These are phyloP conservation scores for Agrilus mali DNA, from an alignment of 2,888 invertebrate genomes.

Conservation along the genomic window DNA sequence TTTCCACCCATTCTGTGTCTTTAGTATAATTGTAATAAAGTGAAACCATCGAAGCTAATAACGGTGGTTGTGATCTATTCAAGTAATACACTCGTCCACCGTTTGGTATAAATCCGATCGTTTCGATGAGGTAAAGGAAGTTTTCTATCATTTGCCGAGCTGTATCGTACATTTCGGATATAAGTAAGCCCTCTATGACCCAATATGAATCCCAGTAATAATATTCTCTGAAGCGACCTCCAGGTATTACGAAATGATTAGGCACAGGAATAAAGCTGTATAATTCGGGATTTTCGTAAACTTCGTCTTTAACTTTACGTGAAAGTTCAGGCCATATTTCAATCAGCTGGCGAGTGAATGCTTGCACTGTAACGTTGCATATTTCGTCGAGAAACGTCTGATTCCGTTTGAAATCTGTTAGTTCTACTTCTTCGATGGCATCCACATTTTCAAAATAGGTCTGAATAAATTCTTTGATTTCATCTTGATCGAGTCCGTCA, in stretches of 20 bases:
- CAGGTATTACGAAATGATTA: slow-evolving; percentile 52
- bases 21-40: slow-evolving; percentile 53
- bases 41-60: slow-evolving; percentile 57
- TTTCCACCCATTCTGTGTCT: slow-evolving; percentile 48
- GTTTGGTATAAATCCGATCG: slow-evolving; percentile 63
- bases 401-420: slow-evolving; percentile 42
- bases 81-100: slow-evolving; percentile 71
- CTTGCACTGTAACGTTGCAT: slow-evolving; percentile 39
- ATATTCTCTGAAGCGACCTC: slow-evolving; percentile 59
- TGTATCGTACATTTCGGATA: slow-evolving; percentile 63
- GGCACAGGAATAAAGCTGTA: slow-evolving; percentile 33
- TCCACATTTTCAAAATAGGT: no score
- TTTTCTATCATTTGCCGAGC: slow-evolving; percentile 66
- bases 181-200: slow-evolving; percentile 67
- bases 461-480: no score
- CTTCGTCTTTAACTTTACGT: slow-evolving; percentile 45
- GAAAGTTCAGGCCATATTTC: slow-evolving; percentile 50
- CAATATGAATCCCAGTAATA: slow-evolving; percentile 88
- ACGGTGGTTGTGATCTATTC: slow-evolving; percentile 57
- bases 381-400: slow-evolving; percentile 50
- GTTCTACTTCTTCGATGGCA: slow-evolving; percentile 17
- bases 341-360: slow-evolving; percentile 51
- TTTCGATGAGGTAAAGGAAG: slow-evolving; percentile 54
- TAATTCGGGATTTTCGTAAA: slow-evolving; percentile 33
- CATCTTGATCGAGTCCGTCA: no score